Evolutionary conservation across 1,140 invertebrate genomes (phyloP).

Genomic region (Aphidius ervi): DNA sequence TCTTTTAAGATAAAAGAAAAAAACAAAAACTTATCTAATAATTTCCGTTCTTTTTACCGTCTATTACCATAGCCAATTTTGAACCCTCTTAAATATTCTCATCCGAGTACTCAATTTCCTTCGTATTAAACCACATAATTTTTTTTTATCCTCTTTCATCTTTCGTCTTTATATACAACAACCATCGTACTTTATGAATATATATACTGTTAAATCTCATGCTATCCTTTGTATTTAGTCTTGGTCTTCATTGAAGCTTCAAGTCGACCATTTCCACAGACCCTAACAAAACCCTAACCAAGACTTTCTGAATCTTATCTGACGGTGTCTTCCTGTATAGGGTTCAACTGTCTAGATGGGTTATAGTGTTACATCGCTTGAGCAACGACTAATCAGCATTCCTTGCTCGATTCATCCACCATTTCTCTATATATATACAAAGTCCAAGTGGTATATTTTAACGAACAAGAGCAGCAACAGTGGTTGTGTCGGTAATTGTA

Average conservation of each 20-base stretch:
- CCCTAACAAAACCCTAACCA: neutral
- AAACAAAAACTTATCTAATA: slow-evolving; percentile 16
- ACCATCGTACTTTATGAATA: neutral
- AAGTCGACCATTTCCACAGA: too few relatives aligned
- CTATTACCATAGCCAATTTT: slow-evolving; percentile 40
- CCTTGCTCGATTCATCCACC: slow-evolving; percentile 34
- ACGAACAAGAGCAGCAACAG: too few relatives aligned
- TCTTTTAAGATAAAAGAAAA: too few relatives aligned
- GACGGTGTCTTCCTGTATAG: slow-evolving; percentile 31
- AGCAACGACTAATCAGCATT: slow-evolving; percentile 54
- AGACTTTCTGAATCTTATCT: slow-evolving; percentile 39
- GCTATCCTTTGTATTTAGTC: slow-evolving; percentile 32
- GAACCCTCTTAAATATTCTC: slow-evolving; percentile 52
- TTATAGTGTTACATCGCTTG: slow-evolving; percentile 52
- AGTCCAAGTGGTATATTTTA: too few relatives aligned
- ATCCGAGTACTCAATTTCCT: slow-evolving; percentile 55
- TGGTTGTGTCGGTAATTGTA: too few relatives aligned
- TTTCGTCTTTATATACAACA: slow-evolving; percentile 9
- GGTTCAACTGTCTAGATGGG: slow-evolving; percentile 36
- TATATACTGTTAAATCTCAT: slow-evolving; percentile 20
- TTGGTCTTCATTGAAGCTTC: neutral
- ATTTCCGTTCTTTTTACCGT: slow-evolving; percentile 21
- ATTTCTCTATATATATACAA: neutral
- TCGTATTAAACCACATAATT: slow-evolving; percentile 53
- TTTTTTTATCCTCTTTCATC: slow-evolving; percentile 26